Base-by-base conservation (phyloP, 53 echinoderm and acorn worm species). In the Paracentrotus lividus region DNA sequence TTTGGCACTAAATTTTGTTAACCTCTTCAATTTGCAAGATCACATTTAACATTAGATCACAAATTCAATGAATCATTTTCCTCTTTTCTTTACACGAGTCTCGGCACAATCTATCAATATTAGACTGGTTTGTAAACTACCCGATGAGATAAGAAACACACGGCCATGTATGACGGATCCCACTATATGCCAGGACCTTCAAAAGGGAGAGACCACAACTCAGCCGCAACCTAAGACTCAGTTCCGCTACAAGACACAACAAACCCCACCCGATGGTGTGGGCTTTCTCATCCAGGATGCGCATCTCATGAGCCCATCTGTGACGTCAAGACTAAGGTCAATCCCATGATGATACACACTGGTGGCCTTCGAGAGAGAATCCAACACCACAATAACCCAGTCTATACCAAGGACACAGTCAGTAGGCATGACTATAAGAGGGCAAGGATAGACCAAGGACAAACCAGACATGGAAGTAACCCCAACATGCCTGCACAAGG, bases 231-330 rank as follows among this genome's bases (percentile, higher is more conserved):
- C 97, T 15, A n/a, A 94, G 95, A 12, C 33, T 88, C 65, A 59
- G 58, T 40, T 96, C 96, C 16, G 91, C 95, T 6, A 81, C 93
- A 42, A 90, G 95, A 21, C 96, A 95, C 84, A 94, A 97, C 93
- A 97, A 95, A 23, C 97, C 96, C 49, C 97, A 96, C 97, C 99
- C 0, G 93, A 94, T 23, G 95, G 95, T 42, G 99, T 99, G 2
- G 96, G 94, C 33, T 99, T 99, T 84, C 95, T 99, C 23, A 14
- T 96, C n/a, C 99, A 99, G 75, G 96, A 99, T 95, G 95, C 42
- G 67, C 93, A 3, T 87, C 95, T 31, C 93, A 99, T 93, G 96
- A 97, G 66, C 99, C 99, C 51, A 95, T 99, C 91, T 99, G 99
- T 52, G 94, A 96, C 85, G 97, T 99, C 68, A 93, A 93, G 84